A percentile compares a stretch with the other conserved stretches of the same genome.
Conservation (phyloP, 2,797 vertebrate species). For the Chelmon rostratus region DNA sequence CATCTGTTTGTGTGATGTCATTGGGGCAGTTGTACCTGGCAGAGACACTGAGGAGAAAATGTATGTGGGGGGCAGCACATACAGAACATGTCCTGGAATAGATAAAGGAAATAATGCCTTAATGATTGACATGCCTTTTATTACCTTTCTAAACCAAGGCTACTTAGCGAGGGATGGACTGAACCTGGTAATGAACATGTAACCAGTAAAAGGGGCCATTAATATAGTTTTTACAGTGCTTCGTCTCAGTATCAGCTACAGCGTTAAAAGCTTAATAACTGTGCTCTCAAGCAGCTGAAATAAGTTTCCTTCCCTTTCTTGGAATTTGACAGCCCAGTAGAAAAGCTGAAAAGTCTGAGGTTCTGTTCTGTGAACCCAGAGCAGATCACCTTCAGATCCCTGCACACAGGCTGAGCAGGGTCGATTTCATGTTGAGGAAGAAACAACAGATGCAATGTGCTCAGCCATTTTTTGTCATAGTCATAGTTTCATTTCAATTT, state of each 20-base stretch:
- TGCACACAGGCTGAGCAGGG: slow-evolving; percentile 2
- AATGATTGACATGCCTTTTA: slow-evolving; percentile 41
- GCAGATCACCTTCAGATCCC: not conserved
- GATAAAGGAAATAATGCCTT: slow-evolving; percentile 39
- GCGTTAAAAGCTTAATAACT: not conserved
- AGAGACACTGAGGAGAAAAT: slow-evolving; percentile 33
- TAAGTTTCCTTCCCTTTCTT: not conserved
- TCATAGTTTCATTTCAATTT: too few relatives aligned
- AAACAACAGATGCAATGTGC: not conserved
- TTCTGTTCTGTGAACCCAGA: not conserved
- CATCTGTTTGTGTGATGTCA: slow-evolving; percentile 66
- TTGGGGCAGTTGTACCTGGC: slow-evolving; percentile 45
- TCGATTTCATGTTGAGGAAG: not conserved
- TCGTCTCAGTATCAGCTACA: not conserved
- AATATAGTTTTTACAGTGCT: not conserved
- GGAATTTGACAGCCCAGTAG: not conserved
- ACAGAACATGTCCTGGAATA: slow-evolving; percentile 28
- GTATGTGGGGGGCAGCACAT: slow-evolving; percentile 4
- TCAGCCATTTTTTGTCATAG: too few relatives aligned
- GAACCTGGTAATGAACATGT: slow-evolving; percentile 6
- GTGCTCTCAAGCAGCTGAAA: not conserved
- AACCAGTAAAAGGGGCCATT: not conserved
- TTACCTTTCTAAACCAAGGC: slow-evolving; percentile 26
- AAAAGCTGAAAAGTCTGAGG: not conserved
- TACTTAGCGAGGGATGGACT: not conserved